Percentiles rank a stretch among this genome's conserved stretches.
Evolutionary conservation across 2,797 vertebrate genomes (phyloP).

Genomic region (Tragelaphus eurycerus): DNA sequence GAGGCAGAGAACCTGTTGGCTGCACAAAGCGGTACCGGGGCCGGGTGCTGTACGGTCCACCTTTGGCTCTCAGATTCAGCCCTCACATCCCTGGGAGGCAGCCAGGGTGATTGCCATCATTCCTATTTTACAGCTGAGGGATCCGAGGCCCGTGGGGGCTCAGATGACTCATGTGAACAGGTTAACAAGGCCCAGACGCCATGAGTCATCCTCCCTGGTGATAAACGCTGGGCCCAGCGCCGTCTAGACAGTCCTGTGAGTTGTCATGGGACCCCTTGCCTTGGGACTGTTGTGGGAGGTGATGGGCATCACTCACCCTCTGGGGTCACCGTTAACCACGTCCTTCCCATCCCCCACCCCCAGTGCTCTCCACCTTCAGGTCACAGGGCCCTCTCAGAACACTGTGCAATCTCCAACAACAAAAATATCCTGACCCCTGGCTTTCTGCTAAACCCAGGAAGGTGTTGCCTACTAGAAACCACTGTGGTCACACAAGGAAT

Average conservation of each 20-base stretch:
- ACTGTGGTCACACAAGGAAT: neutral
- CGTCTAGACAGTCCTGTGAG: neutral
- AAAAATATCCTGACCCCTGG: neutral
- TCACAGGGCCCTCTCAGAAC: neutral
- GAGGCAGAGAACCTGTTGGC: neutral
- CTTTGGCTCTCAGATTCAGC: neutral
- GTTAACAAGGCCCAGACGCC: neutral
- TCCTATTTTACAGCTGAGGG: neutral
- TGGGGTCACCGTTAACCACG: accelerated
- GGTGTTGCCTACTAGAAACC: neutral
- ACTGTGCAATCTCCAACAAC: neutral
- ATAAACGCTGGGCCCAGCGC: neutral
- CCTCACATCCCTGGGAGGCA: neutral
- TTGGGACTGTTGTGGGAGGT: neutral
- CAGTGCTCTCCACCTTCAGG: neutral
- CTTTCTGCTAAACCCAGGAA: neutral
- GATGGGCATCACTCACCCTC: neutral
- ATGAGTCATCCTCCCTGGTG: neutral
- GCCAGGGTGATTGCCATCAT: neutral
- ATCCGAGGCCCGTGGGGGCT: neutral
- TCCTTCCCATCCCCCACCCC: neutral
- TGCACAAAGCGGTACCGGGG: accelerated
- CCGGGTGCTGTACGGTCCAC: accelerated
- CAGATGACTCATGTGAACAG: neutral
- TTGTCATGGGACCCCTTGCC: neutral